Evolutionary conservation across 2,888 invertebrate genomes (phyloP).

Genomic region (Dioctria rufipes): DNA sequence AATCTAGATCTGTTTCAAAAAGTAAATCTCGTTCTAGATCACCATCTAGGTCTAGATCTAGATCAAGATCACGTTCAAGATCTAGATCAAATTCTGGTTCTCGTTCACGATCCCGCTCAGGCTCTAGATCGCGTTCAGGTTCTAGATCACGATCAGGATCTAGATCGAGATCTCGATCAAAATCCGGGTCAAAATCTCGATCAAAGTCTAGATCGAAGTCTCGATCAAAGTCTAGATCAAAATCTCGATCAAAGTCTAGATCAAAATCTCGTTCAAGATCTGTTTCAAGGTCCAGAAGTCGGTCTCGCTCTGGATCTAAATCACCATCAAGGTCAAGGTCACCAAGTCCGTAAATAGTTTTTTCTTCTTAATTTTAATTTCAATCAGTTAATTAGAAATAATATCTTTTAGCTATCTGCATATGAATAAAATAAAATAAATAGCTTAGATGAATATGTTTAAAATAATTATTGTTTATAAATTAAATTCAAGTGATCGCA

Average conservation of each 20-base stretch:
- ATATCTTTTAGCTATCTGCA: no score
- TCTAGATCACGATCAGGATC: conserved; percentile 69
- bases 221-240: conserved; percentile 63
- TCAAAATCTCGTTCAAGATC: conserved; percentile 52
- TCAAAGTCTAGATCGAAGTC: conserved; percentile 54
- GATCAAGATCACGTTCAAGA: conserved; percentile 61
- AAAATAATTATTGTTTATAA: no score
- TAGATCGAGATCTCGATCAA: conserved; percentile 65
- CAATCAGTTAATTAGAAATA: no score
- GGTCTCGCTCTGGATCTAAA: conserved; percentile 46
- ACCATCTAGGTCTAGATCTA: conserved; percentile 64
- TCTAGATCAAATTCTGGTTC: conserved; percentile 65
- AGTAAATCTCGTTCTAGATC: conserved; percentile 69
- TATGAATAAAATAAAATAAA: no score
- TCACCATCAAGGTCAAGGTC: conserved; percentile 56
- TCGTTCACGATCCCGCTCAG: conserved; percentile 61
- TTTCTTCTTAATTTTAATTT: no score
- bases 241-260: conserved; percentile 65
- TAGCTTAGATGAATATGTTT: no score
- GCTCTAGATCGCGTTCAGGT: conserved; percentile 68
- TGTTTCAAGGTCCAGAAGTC: conserved; percentile 64
- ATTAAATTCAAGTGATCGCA: no score
- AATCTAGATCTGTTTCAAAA: conserved; percentile 64
- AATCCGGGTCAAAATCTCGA: conserved; percentile 63
- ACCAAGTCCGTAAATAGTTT: no score